Evolutionary conservation across 2,113 vertebrate species (phyloP).

Genomic region (Pyrgilauda ruficollis): DNA sequence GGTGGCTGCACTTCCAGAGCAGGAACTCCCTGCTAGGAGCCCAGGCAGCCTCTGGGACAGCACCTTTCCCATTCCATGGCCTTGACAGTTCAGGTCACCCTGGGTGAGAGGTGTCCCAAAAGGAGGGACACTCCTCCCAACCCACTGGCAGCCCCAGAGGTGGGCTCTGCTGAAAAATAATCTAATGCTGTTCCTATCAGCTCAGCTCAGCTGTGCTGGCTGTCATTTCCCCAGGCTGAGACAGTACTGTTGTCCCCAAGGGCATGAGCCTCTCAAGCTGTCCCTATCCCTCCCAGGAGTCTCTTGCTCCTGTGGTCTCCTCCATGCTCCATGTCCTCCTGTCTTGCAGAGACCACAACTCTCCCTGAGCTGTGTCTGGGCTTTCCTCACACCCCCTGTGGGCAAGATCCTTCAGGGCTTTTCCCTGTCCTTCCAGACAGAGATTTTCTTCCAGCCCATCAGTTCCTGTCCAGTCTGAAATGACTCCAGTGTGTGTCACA

Average conservation of each 20-base stretch:
- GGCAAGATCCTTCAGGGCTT: neutral
- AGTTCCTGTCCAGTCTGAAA: neutral
- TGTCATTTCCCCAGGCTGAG: neutral
- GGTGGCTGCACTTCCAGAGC: neutral
- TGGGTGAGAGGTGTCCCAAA: neutral
- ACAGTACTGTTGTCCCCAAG: neutral
- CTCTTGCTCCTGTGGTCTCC: accelerated
- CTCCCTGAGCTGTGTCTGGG: neutral
- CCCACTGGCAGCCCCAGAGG: accelerated
- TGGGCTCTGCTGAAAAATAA: neutral
- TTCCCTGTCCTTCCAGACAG: neutral
- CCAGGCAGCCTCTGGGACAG: neutral
- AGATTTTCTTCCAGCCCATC: neutral
- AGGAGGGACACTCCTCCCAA: neutral
- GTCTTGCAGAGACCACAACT: neutral
- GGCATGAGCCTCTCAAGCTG: neutral
- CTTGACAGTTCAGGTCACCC: neutral
- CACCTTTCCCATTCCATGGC: neutral
- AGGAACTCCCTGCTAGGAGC: neutral
- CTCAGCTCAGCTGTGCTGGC: neutral
- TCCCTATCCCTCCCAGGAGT: neutral
- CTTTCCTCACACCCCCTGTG: neutral
- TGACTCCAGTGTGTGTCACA: neutral
- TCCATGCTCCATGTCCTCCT: neutral
- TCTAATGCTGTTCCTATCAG: neutral